phyloP scores from a whole-genome alignment of 2,113 vertebrate genomes.

The Polypterus senegalus region DNA sequence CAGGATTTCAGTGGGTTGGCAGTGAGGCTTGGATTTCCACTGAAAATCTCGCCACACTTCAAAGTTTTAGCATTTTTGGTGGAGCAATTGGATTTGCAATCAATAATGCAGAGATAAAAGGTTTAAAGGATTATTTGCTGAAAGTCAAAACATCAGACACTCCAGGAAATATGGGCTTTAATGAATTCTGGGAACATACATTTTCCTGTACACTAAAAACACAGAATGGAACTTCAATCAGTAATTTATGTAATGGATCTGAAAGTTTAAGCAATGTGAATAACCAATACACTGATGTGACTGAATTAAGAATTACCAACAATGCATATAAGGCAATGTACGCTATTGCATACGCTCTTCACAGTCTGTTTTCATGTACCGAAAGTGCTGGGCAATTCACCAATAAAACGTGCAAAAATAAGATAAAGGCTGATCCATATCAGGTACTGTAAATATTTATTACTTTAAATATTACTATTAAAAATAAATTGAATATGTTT shows the following conservation, averaged over 20 bases:
- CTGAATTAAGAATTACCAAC: neutral
- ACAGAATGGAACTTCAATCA: neutral
- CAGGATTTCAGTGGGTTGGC: constrained; percentile 18
- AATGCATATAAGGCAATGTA: constrained; percentile 2
- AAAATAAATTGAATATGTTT: neutral
- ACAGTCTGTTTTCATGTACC: neutral
- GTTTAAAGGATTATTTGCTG: constrained; percentile 13
- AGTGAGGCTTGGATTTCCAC: constrained; percentile 20
- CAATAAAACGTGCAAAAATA: neutral
- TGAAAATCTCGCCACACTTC: constrained; percentile 1
- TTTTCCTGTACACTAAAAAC: neutral
- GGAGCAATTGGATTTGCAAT: constrained; percentile 20
- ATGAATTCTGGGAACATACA: constrained; percentile 12
- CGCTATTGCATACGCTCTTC: neutral
- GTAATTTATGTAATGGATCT: neutral
- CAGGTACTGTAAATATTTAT: neutral
- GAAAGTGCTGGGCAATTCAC: neutral
- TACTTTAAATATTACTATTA: neutral
- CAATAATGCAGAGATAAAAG: constrained; percentile 11
- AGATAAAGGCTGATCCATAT: neutral
- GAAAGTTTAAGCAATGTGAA: neutral
- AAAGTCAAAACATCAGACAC: constrained; percentile 10
- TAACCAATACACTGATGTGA: constrained; percentile 1
- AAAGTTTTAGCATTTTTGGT: neutral
- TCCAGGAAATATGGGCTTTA: constrained; percentile 8